Evolutionary conservation across 2,888 invertebrate species (phyloP), one percentile per base, ranked within the genome.

Genomic region (Aporophyla nigra): DNA sequence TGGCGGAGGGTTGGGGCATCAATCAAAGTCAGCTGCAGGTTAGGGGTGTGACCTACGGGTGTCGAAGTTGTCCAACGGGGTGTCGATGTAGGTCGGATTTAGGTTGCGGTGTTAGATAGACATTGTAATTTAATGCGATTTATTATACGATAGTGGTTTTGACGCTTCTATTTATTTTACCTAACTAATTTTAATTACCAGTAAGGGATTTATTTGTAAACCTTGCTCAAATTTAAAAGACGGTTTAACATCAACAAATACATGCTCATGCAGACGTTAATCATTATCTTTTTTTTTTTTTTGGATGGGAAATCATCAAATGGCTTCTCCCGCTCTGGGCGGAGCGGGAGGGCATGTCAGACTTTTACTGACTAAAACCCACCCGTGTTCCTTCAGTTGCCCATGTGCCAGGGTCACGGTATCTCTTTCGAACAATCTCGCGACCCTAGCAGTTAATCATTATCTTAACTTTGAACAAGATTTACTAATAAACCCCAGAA

Each of bases 1-100:
- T 84, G 68, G 71, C 80, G 80, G 83, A 81, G 86, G 85, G 87
- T 77, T 84, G 84, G 84, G 81, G 74, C 91, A 94, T 95, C 94
- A 90, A 94, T 95, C 95, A 94, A 88, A 90, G 94, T 94, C 94
- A 92, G 70, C 46, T 80, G 78, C 94, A 94, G 91, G 90, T 90
- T 86, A 83, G 83, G 83, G 85, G 86, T 43, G 58, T 59, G 77
- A 86, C 76, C 83, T 54, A 89, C 76, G 90, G 88, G 24, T 65
- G 71, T 33, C 16, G 14, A 70, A 61, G 14, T 74, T 71, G 49
- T 62, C 61, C 74, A 78, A 49, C 82, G 33, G 12, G 46, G 54
- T 74, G 33, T 71, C 66, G 33, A 78, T 59, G 24, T 19, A 59
- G 71, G 56, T 74, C 59, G 49, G 59, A 53, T 56, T 74, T 46